Evolutionary conservation across 2,888 invertebrate species (phyloP), one percentile per base, ranked within the genome.

Genomic region (Trissolcus brochymenae): DNA sequence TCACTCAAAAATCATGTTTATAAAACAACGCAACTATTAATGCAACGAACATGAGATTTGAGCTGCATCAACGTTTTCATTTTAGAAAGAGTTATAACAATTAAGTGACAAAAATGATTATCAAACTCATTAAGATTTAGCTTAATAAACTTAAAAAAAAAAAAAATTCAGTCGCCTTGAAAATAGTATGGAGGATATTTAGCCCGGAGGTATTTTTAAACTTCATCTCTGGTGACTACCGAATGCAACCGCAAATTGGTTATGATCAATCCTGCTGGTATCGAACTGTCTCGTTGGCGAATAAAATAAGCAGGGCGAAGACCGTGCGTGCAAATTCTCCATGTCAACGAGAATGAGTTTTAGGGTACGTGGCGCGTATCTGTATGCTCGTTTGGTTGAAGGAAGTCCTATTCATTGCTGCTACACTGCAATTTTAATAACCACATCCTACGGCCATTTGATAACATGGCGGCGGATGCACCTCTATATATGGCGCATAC

Each of bases 351-450:
- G 82, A 80, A 81, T 78, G 79, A 71, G 73, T 73, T 79, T 59
- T 56, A 89, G 73, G 83, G 89, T 3, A 90, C 90, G 4, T 46
- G 46, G 46, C 46, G 16, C 16, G 83, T 67, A 76, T 75, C 54
- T 60, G 67, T 60, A 72, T 68, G 64, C 59, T 66, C 68, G 77
- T 78, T 75, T 78, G 54, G 59, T 81, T 83, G 82, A 76, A 85
- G 87, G 85, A 85, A 86, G 86, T 85, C 81, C 83, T 82, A 83
- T 84, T 81, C 80, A 83, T 82, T 81, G 80, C 80, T 81, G 76
- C 82, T 84, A 75, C 79, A 80, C 82, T 84, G 86, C 84, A 87
- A 86, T 87, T 87, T 87, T 85, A 87, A 86, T 86, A 86, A 87
- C 86, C 84, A 86, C 85, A 87, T 86, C 85, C 85, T 87, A 85